Conservation (phyloP, 1,140 invertebrate genomes). For the Harlomillsia oculata region DNA sequence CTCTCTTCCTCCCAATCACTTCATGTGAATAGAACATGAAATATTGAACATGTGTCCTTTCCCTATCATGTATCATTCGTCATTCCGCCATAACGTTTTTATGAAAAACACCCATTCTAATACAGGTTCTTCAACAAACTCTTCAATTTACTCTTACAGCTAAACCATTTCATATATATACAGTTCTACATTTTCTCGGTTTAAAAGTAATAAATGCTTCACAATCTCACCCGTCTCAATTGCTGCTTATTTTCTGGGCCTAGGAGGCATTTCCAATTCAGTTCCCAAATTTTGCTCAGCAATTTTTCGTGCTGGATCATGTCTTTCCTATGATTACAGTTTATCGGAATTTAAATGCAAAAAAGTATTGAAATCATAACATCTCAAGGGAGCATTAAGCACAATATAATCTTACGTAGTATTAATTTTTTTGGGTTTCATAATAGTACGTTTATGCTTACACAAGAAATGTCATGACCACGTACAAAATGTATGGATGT, state of each 20-base stretch:
- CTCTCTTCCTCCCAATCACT: no score
- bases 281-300: constrained; percentile 8
- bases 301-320: constrained; percentile 15
- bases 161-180: background rate
- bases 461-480: no score
- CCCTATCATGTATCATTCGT: no score
- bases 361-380: no score
- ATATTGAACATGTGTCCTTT: no score
- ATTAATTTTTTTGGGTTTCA: no score
- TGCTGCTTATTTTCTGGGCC: background rate
- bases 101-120: background rate
- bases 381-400: no score
- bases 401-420: no score
- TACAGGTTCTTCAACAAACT: background rate
- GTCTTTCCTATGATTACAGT: constrained; percentile 22
- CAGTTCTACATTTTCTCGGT: background rate
- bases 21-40: no score
- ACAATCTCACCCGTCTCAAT: background rate
- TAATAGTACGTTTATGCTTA: no score
- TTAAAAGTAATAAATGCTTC: background rate
- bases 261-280: constrained; percentile 19
- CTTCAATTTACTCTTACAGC: background rate
- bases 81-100: background rate
- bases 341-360: no score
- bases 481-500: no score